These are phyloP conservation scores for Diorhabda elongata DNA, from an alignment of 1,140 invertebrate species.

Conservation along the genomic window DNA sequence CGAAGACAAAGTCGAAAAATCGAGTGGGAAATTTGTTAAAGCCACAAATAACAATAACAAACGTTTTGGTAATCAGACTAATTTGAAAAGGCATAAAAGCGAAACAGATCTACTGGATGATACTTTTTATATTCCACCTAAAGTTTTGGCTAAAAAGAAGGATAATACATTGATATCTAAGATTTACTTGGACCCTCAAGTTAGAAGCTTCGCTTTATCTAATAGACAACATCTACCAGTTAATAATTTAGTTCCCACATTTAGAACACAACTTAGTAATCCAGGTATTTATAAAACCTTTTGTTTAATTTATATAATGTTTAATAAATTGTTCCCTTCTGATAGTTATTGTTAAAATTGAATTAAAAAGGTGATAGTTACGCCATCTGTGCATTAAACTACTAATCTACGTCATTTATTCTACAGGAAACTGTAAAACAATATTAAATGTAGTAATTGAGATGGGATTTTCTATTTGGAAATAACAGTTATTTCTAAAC, in stretches of 20 bases:
- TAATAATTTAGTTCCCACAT: not conserved
- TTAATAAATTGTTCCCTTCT: no score
- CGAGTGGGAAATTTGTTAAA: conserved; percentile 16
- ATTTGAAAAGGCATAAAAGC: conserved; percentile 12
- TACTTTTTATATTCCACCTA: conserved; percentile 24
- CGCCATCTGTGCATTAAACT: no score
- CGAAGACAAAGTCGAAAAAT: not conserved
- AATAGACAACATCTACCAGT: conserved; percentile 28
- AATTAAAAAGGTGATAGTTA: no score
- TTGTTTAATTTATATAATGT: not conserved
- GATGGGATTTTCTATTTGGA: no score
- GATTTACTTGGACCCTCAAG: conserved; percentile 35
- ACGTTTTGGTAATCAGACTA: not conserved
- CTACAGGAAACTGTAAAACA: no score
- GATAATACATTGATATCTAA: conserved; percentile 37
- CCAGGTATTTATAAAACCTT: conserved; percentile 1
- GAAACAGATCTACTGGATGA: conserved; percentile 18
- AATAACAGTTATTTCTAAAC: no score
- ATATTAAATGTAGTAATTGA: no score
- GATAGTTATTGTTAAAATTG: no score
- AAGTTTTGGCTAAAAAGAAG: conserved; percentile 25
- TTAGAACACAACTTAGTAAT: not conserved
- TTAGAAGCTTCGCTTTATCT: conserved; percentile 30
- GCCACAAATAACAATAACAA: conserved; percentile 5
- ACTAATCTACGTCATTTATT: no score